These are phyloP conservation scores for Notothenia coriiceps DNA, from an alignment of 2,113 vertebrate genomes.

Conservation along the genomic window DNA sequence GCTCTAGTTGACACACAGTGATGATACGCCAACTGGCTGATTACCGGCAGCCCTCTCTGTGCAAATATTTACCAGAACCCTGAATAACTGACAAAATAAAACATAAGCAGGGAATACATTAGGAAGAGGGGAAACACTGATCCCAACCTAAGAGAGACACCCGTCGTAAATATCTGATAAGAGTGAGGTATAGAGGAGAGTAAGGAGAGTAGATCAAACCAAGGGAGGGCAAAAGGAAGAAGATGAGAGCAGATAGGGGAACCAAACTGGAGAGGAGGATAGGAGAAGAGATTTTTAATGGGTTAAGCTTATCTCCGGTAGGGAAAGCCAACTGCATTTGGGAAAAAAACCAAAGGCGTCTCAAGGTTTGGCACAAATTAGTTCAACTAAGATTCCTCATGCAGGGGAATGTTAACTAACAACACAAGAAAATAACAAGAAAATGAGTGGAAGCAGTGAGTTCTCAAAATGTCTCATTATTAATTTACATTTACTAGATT, in stretches of 20 bases:
- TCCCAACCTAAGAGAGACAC: slow-evolving; percentile 44
- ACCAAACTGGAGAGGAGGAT: slow-evolving; percentile 9
- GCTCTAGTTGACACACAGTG: slow-evolving; percentile 48
- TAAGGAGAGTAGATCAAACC: slow-evolving; percentile 16
- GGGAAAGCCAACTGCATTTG: slow-evolving; percentile 27
- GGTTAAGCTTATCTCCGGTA: slow-evolving; percentile 11
- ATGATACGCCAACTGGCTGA: slow-evolving; percentile 65
- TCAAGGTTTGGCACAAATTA: slow-evolving; percentile 34
- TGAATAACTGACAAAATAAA: slow-evolving; percentile 69
- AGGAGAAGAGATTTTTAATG: slow-evolving; percentile 8
- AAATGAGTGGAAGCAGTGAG: slow-evolving; percentile 4
- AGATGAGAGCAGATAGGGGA: neutral
- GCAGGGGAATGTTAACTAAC: neutral
- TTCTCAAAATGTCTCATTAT: too few species aligned
- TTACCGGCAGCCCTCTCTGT: slow-evolving; percentile 41
- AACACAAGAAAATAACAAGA: slow-evolving; percentile 5
- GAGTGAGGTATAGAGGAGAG: slow-evolving; percentile 2
- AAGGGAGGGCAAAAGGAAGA: slow-evolving; percentile 1
- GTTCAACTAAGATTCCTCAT: slow-evolving; percentile 20
- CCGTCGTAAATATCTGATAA: slow-evolving; percentile 33
- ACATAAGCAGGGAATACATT: slow-evolving; percentile 62
- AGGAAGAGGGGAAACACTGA: slow-evolving; percentile 36
- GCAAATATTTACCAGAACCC: slow-evolving; percentile 69
- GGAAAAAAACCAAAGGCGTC: neutral
- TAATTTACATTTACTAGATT: too few species aligned